Evolutionary conservation across 1,140 invertebrate genomes (phyloP), one percentile per base, ranked within the genome.

Genomic region (Diorhabda carinulata): DNA sequence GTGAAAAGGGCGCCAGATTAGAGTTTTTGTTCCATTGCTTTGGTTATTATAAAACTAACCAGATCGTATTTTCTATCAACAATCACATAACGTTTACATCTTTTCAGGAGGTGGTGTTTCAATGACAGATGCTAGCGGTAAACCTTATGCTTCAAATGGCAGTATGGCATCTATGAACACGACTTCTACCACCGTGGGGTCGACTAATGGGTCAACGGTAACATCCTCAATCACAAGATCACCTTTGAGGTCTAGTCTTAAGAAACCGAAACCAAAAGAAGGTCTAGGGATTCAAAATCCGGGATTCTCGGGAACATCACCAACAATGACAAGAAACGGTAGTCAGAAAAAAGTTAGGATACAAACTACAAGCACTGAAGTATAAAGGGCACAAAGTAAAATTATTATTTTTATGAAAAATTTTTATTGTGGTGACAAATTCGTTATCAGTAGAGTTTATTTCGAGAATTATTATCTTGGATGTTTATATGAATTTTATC

Each of bases 311-410:
- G 87, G 90, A 2, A 88, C 90, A 67, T 93, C 92, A 7, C 92
- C 91, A 2, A 91, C 91, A 0, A 82, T 93, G 8, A 88, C 89
- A 41, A 84, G 92, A 57, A 93, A 93, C 73, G 92, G 91, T 2
- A 93, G 91, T 73, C 89, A 92, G 69, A 94, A 94, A 77, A 93
- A 94, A 84, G 92, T 95, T 8, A 86, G 92, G 41, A 94, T 95
- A 81, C 92, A 95, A 79, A 93, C 92, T 9, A 91, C 92, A 74
- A 93, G 92, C 72, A 95, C 92, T 2, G 92, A 93, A 78, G 92
- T 94, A 56, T 92, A 84, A 84, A 42, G 3, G 58, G n/a, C 6
- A 56, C 6, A 56, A 56, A 56, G 52, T 25, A 25, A 25, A 25
- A 25, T 25, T 25, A 25, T 25, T 25, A 25, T 25, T 25, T 25